Percentiles rank a stretch among this genome's conserved stretches.
These are phyloP conservation scores for Cryptocheilus praepositus DNA, from an alignment of 2,888 invertebrate species.

Conservation along the genomic window DNA sequence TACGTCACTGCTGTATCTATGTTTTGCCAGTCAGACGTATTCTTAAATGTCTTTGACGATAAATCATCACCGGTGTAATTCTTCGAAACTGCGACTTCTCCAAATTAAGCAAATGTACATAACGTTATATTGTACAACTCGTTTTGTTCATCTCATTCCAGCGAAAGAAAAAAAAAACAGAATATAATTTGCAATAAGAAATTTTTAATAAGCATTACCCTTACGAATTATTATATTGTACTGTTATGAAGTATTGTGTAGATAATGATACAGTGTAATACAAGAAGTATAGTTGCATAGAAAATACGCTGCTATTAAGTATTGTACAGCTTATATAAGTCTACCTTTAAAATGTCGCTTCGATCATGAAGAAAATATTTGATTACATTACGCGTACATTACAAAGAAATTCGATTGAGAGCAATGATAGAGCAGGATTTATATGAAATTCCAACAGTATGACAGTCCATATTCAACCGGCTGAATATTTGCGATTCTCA, in stretches of 20 bases:
- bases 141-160: not conserved
- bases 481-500: too few relatives aligned
- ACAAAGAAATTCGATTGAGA: too few relatives aligned
- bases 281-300: constrained; percentile 29
- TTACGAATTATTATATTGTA: not conserved
- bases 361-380: not conserved
- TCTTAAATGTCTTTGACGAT: not conserved
- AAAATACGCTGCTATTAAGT: constrained; percentile 24
- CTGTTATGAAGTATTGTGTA: constrained; percentile 1
- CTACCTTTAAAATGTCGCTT: not conserved
- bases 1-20: constrained; percentile 44
- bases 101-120: not conserved
- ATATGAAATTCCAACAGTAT: too few relatives aligned
- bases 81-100: too few relatives aligned
- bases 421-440: too few relatives aligned
- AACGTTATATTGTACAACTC: not conserved
- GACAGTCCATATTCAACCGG: too few relatives aligned
- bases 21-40: constrained; percentile 44
- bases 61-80: too few relatives aligned
- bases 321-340: constrained; percentile 9
- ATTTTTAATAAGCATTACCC: not conserved
- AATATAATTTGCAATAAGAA: constrained; percentile 3
- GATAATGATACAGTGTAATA: constrained; percentile 36
- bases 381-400: too few relatives aligned
- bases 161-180: not conserved